These are phyloP conservation scores for Anoura caudifer DNA, from an alignment of 2,113 vertebrate species.

Conservation along the genomic window DNA sequence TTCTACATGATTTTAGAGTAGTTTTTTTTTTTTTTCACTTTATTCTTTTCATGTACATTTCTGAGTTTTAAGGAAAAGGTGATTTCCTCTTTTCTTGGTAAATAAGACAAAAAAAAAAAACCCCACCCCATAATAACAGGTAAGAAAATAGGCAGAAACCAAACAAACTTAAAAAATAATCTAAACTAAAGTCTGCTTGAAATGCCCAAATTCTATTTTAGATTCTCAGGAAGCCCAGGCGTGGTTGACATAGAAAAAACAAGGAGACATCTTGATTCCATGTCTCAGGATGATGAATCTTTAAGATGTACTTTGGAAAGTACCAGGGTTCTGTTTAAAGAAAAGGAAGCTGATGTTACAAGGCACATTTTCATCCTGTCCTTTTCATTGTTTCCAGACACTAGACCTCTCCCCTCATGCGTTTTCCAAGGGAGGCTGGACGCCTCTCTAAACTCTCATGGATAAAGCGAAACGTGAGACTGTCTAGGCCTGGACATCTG, in stretches of 20 bases:
- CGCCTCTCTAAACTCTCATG: neutral
- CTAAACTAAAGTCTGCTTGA: neutral
- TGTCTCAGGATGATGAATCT: neutral
- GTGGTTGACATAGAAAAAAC: neutral
- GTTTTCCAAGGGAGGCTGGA: neutral
- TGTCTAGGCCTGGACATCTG: constrained; percentile 5
- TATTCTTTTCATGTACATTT: constrained; percentile 3
- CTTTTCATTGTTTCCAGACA: neutral
- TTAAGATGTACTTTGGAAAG: neutral
- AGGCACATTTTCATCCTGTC: neutral
- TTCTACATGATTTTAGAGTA: neutral
- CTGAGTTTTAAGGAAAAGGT: neutral
- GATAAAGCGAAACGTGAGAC: neutral
- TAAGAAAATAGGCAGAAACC: neutral
- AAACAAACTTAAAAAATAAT: neutral
- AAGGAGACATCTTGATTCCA: neutral
- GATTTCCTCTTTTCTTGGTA: constrained; percentile 3
- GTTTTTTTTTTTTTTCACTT: constrained; percentile 54
- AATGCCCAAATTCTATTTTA: neutral
- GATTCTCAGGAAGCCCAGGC: neutral
- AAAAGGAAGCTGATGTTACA: neutral
- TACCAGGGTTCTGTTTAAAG: neutral
- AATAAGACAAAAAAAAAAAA: constrained; percentile 61
- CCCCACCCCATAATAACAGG: constrained; percentile 55
- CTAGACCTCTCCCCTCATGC: neutral